Percentiles rank a stretch among this genome's conserved stretches.
Evolutionary conservation across 2,888 invertebrate genomes (phyloP).

Genomic region (Plebejus anna): DNA sequence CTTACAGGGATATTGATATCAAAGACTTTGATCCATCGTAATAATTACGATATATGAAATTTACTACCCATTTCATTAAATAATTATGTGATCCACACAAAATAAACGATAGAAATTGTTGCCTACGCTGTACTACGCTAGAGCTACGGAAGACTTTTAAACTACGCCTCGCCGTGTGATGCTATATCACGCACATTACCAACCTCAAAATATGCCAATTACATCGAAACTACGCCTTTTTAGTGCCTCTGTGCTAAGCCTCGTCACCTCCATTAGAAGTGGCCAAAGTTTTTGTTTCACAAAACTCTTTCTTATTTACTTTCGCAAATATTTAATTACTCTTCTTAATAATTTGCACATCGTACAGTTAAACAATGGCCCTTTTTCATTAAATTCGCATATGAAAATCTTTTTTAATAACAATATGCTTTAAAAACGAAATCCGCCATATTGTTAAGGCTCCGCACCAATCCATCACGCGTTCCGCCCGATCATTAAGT

Average conservation of each 20-base stretch:
- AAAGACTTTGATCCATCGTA: background rate
- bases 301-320: background rate
- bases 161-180: background rate
- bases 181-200: too few relatives aligned
- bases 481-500: constrained; percentile 63
- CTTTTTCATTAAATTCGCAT: background rate
- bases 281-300: too few relatives aligned
- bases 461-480: constrained; percentile 56
- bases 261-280: too few relatives aligned
- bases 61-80: background rate
- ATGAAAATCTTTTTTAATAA: background rate
- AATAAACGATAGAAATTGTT: background rate
- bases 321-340: background rate
- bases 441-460: constrained; percentile 24
- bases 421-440: constrained; percentile 1
- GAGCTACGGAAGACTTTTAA: background rate
- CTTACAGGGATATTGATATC: constrained; percentile 12
- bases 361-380: background rate
- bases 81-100: background rate
- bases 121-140: background rate
- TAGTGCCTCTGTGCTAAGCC: too few relatives aligned
- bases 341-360: background rate
- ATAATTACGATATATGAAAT: background rate
- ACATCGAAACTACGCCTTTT: too few relatives aligned
- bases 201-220: too few relatives aligned